A percentile compares a stretch with the other conserved stretches of the same genome.
phyloP scores from a whole-genome alignment of 2,113 vertebrate species.

The Dicaeum eximium region DNA sequence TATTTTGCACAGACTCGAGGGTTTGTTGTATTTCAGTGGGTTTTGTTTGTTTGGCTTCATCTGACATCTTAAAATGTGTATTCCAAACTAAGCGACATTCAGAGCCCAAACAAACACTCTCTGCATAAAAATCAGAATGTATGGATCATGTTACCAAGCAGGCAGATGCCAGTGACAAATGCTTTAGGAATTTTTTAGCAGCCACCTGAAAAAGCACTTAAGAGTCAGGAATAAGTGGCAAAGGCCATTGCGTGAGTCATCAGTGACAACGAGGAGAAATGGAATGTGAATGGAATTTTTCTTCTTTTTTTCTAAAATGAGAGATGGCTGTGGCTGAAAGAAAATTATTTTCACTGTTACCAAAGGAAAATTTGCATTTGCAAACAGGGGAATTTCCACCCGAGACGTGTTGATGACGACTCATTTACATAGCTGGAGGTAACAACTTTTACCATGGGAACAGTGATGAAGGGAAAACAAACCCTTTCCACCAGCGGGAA shows the following conservation, averaged over 20 bases:
- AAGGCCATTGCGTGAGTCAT: slow-evolving; percentile 38
- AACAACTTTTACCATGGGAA: slow-evolving; percentile 36
- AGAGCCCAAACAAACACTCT: not conserved
- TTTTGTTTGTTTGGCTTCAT: slow-evolving; percentile 13
- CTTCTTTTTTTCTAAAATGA: not conserved
- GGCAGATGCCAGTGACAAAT: slow-evolving; percentile 39
- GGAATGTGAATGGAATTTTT: not conserved
- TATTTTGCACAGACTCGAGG: not conserved
- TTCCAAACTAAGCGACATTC: not conserved
- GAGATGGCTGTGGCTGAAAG: not conserved
- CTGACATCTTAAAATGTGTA: not conserved
- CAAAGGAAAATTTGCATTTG: slow-evolving; percentile 10
- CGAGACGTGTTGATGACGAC: not conserved
- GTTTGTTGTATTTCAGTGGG: not conserved
- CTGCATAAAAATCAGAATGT: not conserved
- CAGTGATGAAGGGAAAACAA: not conserved
- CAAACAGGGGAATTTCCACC: slow-evolving; percentile 44
- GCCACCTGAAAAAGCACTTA: slow-evolving; percentile 65
- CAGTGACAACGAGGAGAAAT: not conserved
- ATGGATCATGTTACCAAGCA: not conserved
- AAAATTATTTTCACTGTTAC: not conserved
- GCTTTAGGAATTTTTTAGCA: slow-evolving; percentile 26
- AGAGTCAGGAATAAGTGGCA: slow-evolving; percentile 37
- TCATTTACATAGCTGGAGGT: slow-evolving; percentile 9
- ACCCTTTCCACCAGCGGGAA: not conserved